Percentiles rank a stretch among this genome's conserved stretches.
phyloP scores from a whole-genome alignment of 2,888 invertebrate species.

The Eurytoma californica region DNA sequence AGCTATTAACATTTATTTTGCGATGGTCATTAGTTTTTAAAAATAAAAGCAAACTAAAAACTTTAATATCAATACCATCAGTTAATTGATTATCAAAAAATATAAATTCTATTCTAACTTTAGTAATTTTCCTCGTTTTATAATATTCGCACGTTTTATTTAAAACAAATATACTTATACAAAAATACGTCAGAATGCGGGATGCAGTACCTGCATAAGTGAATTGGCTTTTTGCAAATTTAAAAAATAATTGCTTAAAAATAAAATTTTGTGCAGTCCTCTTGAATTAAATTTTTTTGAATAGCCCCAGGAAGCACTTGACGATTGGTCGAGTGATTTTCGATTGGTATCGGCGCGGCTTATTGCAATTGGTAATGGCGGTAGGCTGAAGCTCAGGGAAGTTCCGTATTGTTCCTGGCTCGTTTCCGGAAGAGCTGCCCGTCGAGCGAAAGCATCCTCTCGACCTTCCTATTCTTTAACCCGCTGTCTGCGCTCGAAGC shows the following conservation, averaged over 20 bases:
- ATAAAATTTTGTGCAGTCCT: not conserved
- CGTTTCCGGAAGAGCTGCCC: conserved; percentile 32
- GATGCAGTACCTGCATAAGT: not conserved
- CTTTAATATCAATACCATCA: too few species aligned
- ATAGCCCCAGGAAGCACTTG: conserved; percentile 28
- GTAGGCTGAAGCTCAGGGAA: conserved; percentile 21
- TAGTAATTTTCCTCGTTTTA: too few species aligned
- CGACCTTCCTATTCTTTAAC: conserved; percentile 14
- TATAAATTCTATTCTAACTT: not conserved
- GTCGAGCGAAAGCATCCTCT: conserved; percentile 23
- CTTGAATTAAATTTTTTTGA: conserved; percentile 28
- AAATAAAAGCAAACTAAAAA: too few species aligned
- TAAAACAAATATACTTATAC: not conserved
- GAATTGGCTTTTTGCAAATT: not conserved
- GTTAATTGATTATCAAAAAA: not conserved
- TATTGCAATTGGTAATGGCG: conserved; percentile 42
- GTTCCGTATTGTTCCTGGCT: conserved; percentile 30
- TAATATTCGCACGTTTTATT: too few species aligned
- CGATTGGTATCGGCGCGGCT: conserved; percentile 24
- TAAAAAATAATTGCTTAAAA: not conserved
- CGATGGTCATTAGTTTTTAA: not conserved
- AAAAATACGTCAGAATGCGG: not conserved
- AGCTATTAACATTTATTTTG: not conserved
- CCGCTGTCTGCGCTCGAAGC: not conserved
- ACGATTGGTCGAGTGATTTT: conserved; percentile 39